Evolutionary conservation across 2,113 vertebrate genomes (phyloP).

Genomic region (Columba janthina): DNA sequence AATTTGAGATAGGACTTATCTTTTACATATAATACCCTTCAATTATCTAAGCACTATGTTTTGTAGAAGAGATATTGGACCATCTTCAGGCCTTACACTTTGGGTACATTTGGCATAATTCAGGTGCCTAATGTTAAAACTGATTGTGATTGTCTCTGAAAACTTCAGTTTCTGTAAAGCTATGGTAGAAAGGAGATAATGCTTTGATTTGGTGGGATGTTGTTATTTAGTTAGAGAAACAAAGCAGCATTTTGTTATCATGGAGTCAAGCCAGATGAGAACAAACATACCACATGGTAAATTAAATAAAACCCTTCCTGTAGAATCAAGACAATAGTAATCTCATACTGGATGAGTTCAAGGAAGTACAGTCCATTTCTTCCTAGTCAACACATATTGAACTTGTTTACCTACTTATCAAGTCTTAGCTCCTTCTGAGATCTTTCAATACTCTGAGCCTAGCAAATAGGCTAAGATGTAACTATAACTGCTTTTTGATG

Average conservation of each 20-base stretch:
- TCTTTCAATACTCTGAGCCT: background rate
- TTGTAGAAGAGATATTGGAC: background rate
- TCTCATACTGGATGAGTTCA: background rate
- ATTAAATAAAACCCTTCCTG: background rate
- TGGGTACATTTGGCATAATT: background rate
- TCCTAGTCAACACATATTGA: background rate
- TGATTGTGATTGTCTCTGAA: background rate
- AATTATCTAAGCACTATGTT: background rate
- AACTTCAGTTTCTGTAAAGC: background rate
- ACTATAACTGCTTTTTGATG: background rate
- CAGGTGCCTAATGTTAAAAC: background rate
- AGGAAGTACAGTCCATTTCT: background rate
- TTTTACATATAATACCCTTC: background rate
- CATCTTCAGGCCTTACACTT: background rate
- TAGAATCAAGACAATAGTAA: background rate
- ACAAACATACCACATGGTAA: background rate
- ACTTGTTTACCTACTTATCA: background rate
- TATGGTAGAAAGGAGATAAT: background rate
- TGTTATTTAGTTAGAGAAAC: background rate
- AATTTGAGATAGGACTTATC: background rate
- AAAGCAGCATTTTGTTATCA: background rate
- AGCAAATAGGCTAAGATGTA: background rate
- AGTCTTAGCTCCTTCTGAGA: background rate
- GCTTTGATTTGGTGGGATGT: background rate
- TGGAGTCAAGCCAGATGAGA: background rate